These are phyloP conservation scores for Ictidomys tridecemlineatus DNA, from an alignment of 2,113 vertebrate genomes.

Conservation along the genomic window DNA sequence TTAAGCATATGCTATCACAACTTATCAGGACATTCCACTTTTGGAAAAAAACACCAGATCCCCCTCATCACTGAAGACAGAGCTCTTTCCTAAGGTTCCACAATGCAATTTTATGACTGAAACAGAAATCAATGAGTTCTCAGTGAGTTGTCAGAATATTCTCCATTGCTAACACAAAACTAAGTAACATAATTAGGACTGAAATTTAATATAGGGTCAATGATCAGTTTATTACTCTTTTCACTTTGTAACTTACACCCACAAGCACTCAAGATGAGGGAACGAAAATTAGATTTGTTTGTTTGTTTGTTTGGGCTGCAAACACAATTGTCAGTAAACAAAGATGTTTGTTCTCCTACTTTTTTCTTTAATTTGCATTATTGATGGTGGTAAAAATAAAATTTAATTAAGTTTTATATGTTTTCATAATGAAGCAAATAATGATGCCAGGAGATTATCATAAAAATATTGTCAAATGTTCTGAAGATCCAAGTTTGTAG, in stretches of 20 bases:
- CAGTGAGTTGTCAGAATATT: neutral
- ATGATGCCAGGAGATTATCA: neutral
- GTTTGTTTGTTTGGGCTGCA: neutral
- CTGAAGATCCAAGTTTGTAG: neutral
- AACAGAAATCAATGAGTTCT: neutral
- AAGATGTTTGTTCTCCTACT: neutral
- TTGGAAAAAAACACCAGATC: neutral
- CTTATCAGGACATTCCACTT: constrained; percentile 15
- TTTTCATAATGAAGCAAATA: constrained; percentile 53
- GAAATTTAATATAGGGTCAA: neutral
- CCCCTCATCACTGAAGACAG: neutral
- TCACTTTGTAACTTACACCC: neutral
- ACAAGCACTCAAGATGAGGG: neutral
- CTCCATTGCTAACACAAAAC: neutral
- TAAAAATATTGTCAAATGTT: neutral
- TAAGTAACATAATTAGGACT: constrained; percentile 30
- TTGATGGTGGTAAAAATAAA: neutral
- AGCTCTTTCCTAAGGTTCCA: neutral
- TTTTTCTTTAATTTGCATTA: neutral
- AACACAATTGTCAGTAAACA: neutral
- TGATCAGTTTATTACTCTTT: neutral
- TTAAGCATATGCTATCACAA: constrained; percentile 54
- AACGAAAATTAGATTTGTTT: constrained; percentile 32
- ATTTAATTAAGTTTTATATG: constrained; percentile 37
- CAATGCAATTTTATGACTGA: neutral